Conservation (phyloP, 2,797 vertebrate species). For the Cetoscarus ocellatus region DNA sequence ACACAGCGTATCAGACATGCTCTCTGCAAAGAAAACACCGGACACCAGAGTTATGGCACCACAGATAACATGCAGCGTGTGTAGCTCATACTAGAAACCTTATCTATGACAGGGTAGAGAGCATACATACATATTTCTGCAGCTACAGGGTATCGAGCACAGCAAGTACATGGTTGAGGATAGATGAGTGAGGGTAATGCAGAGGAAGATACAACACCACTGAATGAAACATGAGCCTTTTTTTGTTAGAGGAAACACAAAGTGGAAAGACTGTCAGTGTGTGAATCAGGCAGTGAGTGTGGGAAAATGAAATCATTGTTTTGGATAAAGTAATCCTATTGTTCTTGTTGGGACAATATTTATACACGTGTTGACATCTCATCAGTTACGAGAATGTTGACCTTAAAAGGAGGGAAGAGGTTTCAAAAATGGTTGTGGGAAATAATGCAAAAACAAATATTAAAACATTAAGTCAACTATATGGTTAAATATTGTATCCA, state of each 20-base stretch:
- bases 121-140: conserved; percentile 51
- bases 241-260: conserved; percentile 57
- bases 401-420: background rate
- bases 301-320: conserved; percentile 49
- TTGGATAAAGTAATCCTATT: conserved; percentile 30
- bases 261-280: conserved; percentile 48
- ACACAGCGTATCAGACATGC: conserved; percentile 54
- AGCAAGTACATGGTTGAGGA: conserved; percentile 32
- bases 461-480: too few relatives aligned
- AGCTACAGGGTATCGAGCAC: conserved; percentile 40
- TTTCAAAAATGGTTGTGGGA: conserved; percentile 27
- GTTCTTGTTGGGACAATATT: conserved; percentile 26
- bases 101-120: conserved; percentile 60
- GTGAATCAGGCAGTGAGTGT: conserved; percentile 41
- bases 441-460: conserved; percentile 8
- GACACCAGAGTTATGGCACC: conserved; percentile 61
- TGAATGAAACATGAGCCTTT: conserved; percentile 61
- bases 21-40: conserved; percentile 63
- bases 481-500: too few relatives aligned
- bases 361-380: conserved; percentile 24
- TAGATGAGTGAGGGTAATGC: conserved; percentile 55
- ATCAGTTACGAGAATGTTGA: conserved; percentile 6
- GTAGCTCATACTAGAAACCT: conserved; percentile 41
- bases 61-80: conserved; percentile 59
- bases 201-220: conserved; percentile 59